These are phyloP conservation scores for Ostrea denselamellosa DNA, from an alignment of 1,140 invertebrate genomes.

Conservation along the genomic window DNA sequence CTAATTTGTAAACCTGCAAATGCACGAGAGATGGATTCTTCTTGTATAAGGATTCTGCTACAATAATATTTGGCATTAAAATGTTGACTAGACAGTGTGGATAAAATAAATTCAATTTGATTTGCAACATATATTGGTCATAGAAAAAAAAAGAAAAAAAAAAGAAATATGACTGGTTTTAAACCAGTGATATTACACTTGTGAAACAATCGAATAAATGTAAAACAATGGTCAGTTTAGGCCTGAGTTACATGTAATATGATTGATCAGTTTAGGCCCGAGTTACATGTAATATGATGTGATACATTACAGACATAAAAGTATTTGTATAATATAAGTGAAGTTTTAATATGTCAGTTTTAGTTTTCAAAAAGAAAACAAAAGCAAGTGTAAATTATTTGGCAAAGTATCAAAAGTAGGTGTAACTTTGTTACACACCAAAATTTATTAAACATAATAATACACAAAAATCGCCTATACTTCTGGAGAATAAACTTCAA, in stretches of 20 bases:
- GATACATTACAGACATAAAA: background rate
- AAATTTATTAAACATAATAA: background rate
- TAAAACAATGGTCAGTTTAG: background rate
- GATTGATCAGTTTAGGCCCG: background rate
- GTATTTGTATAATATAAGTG: background rate
- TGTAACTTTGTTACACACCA: background rate
- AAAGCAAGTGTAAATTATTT: background rate
- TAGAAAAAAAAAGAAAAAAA: background rate
- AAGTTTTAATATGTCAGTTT: background rate
- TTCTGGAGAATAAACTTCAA: background rate
- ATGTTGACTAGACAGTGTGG: constrained; percentile 22
- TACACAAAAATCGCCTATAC: background rate
- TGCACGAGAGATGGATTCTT: background rate
- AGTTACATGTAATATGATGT: background rate
- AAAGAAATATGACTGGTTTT: constrained; percentile 11
- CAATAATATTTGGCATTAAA: constrained; percentile 20
- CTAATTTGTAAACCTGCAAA: background rate
- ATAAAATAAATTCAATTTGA: background rate
- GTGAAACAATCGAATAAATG: background rate
- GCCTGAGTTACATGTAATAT: background rate
- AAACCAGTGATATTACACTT: background rate
- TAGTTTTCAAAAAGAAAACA: background rate
- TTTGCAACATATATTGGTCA: background rate
- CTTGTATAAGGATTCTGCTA: background rate
- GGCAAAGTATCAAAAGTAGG: background rate